These are phyloP conservation scores for Calidris pygmaea DNA, from an alignment of 2,113 vertebrate species.

Conservation along the genomic window DNA sequence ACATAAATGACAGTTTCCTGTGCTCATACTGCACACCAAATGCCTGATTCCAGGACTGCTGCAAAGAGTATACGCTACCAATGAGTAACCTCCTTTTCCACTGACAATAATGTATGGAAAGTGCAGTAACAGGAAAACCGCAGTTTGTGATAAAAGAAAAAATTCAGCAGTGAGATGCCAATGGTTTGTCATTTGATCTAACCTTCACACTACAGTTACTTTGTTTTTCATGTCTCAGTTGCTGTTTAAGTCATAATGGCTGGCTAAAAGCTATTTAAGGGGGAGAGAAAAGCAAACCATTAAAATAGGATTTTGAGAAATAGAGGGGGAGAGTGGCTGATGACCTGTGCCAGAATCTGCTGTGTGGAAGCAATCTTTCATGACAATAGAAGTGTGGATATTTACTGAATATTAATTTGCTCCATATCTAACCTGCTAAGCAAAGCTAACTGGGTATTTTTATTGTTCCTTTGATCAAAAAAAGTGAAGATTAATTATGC, in stretches of 20 bases:
- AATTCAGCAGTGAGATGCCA: background rate
- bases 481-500: background rate
- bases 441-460: background rate
- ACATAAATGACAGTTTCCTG: background rate
- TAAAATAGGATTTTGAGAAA: conserved; percentile 47
- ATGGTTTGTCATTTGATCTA: conserved; percentile 40
- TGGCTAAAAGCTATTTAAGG: conserved; percentile 47
- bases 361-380: conserved; percentile 5
- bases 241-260: conserved; percentile 43
- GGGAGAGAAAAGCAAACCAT: background rate
- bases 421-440: background rate
- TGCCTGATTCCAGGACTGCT: background rate
- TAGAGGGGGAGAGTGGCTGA: background rate
- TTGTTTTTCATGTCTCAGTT: conserved; percentile 59
- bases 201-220: conserved; percentile 61
- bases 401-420: conserved; percentile 38
- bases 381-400: background rate
- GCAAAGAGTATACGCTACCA: background rate
- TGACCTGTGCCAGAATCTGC: conserved; percentile 35
- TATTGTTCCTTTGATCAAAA: background rate
- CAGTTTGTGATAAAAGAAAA: background rate
- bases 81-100: background rate
- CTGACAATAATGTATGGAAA: background rate
- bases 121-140: background rate
- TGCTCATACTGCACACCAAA: background rate